A percentile compares a stretch with the other conserved stretches of the same genome.
Evolutionary conservation across 1,140 invertebrate species (phyloP).

Genomic region (Eriosoma lanigerum): DNA sequence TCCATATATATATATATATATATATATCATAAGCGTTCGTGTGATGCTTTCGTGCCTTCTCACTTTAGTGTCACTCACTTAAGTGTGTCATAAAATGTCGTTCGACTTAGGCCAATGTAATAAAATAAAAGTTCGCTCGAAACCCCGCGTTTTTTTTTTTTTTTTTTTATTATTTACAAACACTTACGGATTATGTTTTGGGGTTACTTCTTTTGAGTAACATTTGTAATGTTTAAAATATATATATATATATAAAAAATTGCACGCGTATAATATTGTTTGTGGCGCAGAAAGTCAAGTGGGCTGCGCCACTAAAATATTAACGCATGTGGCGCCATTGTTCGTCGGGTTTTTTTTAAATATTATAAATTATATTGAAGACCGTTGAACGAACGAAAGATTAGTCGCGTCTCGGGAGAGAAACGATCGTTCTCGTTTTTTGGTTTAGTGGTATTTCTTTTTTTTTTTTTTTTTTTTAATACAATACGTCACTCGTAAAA

Average conservation of each 20-base stretch:
- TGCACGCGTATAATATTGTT: neutral
- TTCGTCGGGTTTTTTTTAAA: neutral
- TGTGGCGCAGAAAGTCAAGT: neutral
- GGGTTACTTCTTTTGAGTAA: slow-evolving; percentile 24
- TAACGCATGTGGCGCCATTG: neutral
- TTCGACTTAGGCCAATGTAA: slow-evolving; percentile 24
- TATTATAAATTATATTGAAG: slow-evolving; percentile 20
- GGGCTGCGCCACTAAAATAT: neutral
- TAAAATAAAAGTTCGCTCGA: slow-evolving; percentile 19
- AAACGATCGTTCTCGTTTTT: neutral
- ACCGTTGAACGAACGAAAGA: slow-evolving; percentile 1
- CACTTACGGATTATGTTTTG: neutral
- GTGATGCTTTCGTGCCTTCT: neutral
- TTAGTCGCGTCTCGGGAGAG: neutral
- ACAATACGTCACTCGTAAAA: neutral
- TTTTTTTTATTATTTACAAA: neutral
- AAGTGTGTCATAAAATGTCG: slow-evolving; percentile 31
- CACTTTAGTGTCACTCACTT: no score
- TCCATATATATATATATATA: neutral
- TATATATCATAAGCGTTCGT: no score
- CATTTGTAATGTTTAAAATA: neutral
- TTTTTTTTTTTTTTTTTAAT: neutral
- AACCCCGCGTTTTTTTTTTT: neutral
- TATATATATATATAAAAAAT: neutral
- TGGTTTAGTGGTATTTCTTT: neutral